Conservation (phyloP, 2,113 vertebrate genomes). For the Lophura nycthemera region DNA sequence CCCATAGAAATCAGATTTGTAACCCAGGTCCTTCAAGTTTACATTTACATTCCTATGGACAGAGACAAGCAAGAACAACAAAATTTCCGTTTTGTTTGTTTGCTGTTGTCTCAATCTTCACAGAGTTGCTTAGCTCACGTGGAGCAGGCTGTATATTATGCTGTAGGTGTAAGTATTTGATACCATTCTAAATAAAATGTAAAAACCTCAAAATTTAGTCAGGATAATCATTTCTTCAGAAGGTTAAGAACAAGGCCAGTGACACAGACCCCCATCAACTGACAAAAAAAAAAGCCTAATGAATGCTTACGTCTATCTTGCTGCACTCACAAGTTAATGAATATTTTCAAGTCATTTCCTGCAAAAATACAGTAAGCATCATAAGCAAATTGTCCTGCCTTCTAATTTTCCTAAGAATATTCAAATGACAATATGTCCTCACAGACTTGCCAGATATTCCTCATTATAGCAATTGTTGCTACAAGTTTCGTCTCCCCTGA, state of each 20-base stretch:
- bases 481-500: background rate
- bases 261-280: rapidly evolving
- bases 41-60: background rate
- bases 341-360: background rate
- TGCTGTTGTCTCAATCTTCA: background rate
- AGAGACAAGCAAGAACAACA: background rate
- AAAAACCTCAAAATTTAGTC: background rate
- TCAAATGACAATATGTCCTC: background rate
- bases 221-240: background rate
- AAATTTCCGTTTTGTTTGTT: background rate
- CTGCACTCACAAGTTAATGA: background rate
- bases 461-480: background rate
- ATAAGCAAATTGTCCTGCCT: background rate
- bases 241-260: background rate
- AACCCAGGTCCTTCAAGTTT: constrained; percentile 13
- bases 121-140: background rate
- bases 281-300: background rate
- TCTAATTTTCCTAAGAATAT: background rate
- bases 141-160: rapidly evolving
- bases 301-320: background rate
- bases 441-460: background rate
- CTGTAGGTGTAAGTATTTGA: background rate
- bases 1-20: background rate
- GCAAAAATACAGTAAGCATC: background rate
- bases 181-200: background rate